Percentiles rank a stretch among this genome's conserved stretches.
Evolutionary conservation across 1,140 invertebrate genomes (phyloP).

Genomic region (Condylostylus longicornis): DNA sequence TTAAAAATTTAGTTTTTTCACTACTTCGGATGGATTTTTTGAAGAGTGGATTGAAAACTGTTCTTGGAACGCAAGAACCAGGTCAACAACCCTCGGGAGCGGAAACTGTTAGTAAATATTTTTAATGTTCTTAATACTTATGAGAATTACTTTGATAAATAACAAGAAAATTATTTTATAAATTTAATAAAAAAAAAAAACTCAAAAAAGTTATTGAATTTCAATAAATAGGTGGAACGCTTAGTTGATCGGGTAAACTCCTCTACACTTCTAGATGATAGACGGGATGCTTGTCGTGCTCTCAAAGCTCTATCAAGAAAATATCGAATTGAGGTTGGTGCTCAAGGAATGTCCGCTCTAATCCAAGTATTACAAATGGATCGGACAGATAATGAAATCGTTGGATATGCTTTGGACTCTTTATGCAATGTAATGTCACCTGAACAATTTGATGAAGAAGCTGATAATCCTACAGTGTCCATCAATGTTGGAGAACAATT

Average conservation of each 20-base stretch:
- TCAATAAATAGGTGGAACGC: conserved; percentile 60
- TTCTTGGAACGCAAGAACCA: conserved; percentile 62
- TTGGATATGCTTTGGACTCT: conserved; percentile 81
- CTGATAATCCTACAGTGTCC: conserved; percentile 41
- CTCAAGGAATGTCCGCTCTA: conserved; percentile 82
- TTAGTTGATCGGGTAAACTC: conserved; percentile 82
- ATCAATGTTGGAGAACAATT: conserved; percentile 82
- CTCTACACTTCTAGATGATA: conserved; percentile 84
- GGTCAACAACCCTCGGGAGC: conserved; percentile 58
- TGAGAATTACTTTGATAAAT: conserved; percentile 1
- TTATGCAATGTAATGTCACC: conserved; percentile 79
- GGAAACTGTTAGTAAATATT: conserved; percentile 55
- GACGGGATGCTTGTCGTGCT: conserved; percentile 89
- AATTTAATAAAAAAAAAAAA: not conserved
- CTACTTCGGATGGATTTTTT: conserved; percentile 69
- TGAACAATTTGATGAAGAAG: conserved; percentile 69
- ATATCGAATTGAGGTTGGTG: conserved; percentile 88
- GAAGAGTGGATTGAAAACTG: conserved; percentile 75
- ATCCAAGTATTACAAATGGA: conserved; percentile 60
- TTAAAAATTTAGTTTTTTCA: too few species aligned
- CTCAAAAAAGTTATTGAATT: not conserved
- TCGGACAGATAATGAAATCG: conserved; percentile 76
- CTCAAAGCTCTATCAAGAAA: conserved; percentile 87
- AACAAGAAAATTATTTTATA: not conserved
- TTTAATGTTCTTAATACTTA: not conserved